Conservation (phyloP, 2,888 invertebrate genomes). For the Neoascia interrupta region DNA sequence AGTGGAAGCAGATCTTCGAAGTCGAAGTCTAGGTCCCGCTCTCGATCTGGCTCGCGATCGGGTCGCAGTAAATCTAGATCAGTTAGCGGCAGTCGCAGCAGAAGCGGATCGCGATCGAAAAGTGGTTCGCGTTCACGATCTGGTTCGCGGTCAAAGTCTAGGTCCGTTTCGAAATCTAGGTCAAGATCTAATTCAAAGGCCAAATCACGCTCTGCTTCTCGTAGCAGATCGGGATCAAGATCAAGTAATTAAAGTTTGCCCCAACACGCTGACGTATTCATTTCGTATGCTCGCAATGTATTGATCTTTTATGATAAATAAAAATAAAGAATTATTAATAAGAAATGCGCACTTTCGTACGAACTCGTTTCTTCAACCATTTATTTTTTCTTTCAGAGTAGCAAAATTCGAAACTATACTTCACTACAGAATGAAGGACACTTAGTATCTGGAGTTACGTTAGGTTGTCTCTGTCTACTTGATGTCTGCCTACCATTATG, state of each 20-base stretch:
- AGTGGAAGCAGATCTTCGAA: slow-evolving; percentile 70
- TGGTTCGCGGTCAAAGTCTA: slow-evolving; percentile 77
- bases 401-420: no score
- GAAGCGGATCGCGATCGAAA: slow-evolving; percentile 71
- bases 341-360: no score
- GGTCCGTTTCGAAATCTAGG: slow-evolving; percentile 74
- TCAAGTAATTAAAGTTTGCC: slow-evolving; percentile 72
- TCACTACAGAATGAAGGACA: no score
- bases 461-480: no score
- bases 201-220: slow-evolving; percentile 74
- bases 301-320: no score
- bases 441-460: no score
- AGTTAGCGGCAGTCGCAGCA: slow-evolving; percentile 65
- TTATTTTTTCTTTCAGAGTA: no score
- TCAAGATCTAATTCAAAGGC: slow-evolving; percentile 77
- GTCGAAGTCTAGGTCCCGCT: slow-evolving; percentile 71
- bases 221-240: slow-evolving; percentile 71
- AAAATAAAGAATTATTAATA: no score
- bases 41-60: slow-evolving; percentile 71
- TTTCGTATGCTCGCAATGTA: no score
- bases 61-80: slow-evolving; percentile 50
- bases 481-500: no score
- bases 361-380: no score
- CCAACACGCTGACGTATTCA: no score
- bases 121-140: slow-evolving; percentile 74